A percentile compares a stretch with the other conserved stretches of the same genome.
phyloP scores from a whole-genome alignment of 2,113 vertebrate genomes.

The Salvelinus namaycush region DNA sequence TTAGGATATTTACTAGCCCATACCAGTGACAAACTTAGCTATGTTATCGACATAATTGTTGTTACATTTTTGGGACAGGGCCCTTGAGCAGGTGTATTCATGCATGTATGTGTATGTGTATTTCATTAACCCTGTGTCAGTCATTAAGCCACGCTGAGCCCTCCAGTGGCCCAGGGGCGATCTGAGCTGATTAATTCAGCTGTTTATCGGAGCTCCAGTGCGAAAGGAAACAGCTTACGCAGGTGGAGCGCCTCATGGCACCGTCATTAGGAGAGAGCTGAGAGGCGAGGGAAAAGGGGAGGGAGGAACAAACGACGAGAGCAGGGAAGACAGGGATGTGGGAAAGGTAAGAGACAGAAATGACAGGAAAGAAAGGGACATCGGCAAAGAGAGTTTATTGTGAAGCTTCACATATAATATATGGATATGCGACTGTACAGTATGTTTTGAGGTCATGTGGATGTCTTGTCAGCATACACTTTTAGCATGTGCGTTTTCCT shows the following conservation, averaged over 20 bases:
- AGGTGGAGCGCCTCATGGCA: neutral
- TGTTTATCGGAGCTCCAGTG: neutral
- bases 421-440: too few species aligned
- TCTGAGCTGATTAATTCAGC: conserved; percentile 1
- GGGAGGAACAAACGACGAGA: neutral
- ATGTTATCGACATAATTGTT: too few species aligned
- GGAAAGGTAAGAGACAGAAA: neutral
- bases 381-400: too few species aligned
- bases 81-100: too few species aligned
- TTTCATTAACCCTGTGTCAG: conserved; percentile 3
- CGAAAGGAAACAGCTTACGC: neutral
- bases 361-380: neutral
- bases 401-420: too few species aligned
- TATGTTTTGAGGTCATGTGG: too few species aligned
- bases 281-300: neutral
- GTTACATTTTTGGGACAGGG: too few species aligned
- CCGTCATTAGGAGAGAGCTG: neutral
- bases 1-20: too few species aligned
- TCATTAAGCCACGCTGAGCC: neutral
- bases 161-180: conserved; percentile 3
- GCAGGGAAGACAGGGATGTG: neutral
- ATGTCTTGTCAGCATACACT: too few species aligned
- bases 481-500: too few species aligned
- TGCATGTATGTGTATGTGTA: conserved; percentile 5
- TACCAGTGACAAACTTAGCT: too few species aligned